Evolutionary conservation across 2,113 vertebrate species (phyloP), one percentile per base, ranked within the genome.

Genomic region (Oceanodroma tethys): DNA sequence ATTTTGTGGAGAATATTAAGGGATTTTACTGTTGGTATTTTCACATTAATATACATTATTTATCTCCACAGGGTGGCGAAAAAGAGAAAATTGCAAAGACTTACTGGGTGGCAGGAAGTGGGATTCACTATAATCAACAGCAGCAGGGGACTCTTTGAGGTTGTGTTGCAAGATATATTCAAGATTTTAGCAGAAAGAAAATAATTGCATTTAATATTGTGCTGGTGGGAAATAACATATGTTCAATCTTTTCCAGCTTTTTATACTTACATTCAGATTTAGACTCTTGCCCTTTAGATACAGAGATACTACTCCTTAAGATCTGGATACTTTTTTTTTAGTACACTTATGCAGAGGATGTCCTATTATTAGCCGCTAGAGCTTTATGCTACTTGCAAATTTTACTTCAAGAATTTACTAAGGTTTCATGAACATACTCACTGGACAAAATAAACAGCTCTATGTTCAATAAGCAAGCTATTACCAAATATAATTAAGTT

Each of bases 11-110:
- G 71, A 92, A 95, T 88, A 97, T 82, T 95, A 97, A 97, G 80
- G 75, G 81, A 96, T 96, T 96, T 96, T 80, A 94, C 95, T 97
- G 91, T 95, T 97, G 78, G 87, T 97, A 95, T 97, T 98, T 98
- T 97, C 95, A 96, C 87, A 92, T 87, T 93, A 97, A 82, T 88
- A 95, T 92, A 97, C 94, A 97, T 97, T 98, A 97, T 98, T 95
- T 96, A 94, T 97, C 88, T 97, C 93, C 90, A 94, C 81, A 96
- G 97, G 95, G 96, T 94, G 84, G 95, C 45, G 48, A 97, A 97
- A 98, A 93, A 85, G 89, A 96, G 94, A 98, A 97, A 98, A 97
- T 96, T 97, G 82, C 90, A 97, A 97, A 94, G 93, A 90, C 91
- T 97, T 97, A 93, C 75, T 96, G 86, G 88, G 85, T 94, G 92